phyloP scores from a whole-genome alignment of 2,113 vertebrate species.

The Ondatra zibethicus region DNA sequence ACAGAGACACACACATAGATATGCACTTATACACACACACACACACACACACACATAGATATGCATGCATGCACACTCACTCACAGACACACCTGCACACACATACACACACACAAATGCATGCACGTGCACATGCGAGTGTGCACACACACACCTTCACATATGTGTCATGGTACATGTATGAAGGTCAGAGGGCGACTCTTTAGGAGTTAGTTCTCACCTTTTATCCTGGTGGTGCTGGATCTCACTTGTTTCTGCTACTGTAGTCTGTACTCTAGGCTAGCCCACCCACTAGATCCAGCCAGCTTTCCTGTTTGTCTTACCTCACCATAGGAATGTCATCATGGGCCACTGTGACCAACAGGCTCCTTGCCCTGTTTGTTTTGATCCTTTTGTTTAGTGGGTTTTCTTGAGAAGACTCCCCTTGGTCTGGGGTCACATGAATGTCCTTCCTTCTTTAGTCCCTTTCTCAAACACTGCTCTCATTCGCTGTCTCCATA shows the following conservation, averaged over 20 bases:
- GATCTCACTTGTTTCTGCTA: neutral
- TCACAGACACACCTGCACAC: neutral
- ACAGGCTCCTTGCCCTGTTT: neutral
- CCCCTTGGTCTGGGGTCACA: neutral
- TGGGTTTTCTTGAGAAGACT: neutral
- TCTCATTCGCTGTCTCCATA: neutral
- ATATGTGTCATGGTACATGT: too few species aligned
- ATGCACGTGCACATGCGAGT: too few species aligned
- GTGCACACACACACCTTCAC: neutral
- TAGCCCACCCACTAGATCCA: neutral
- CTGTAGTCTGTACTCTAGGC: neutral
- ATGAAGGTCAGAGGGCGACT: neutral
- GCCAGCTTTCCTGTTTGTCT: neutral
- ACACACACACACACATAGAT: neutral
- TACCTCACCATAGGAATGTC: neutral
- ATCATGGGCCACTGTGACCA: neutral
- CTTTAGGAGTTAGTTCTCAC: neutral
- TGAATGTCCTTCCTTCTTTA: neutral
- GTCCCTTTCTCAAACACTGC: neutral
- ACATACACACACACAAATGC: neutral
- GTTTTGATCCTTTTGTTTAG: neutral
- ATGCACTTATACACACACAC: neutral
- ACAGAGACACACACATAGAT: neutral
- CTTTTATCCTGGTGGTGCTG: neutral
- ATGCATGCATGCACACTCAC: neutral